These are phyloP conservation scores for Cataglyphis albicans DNA, from an alignment of 2,888 invertebrate species.

Conservation along the genomic window DNA sequence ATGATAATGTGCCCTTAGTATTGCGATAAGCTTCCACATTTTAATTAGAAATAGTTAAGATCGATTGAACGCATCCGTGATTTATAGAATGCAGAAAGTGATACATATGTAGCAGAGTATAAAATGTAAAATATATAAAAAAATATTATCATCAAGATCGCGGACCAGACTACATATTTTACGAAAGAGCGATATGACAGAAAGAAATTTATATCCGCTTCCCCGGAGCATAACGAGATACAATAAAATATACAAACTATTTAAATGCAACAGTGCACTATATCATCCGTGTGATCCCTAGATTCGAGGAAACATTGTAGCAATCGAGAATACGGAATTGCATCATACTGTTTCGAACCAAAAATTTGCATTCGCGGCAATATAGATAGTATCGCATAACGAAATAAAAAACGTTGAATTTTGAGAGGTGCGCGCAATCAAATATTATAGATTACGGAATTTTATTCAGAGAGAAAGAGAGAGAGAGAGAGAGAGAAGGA, in stretches of 20 bases:
- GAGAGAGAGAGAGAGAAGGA: neutral
- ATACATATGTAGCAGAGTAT: constrained; percentile 12
- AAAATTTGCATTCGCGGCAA: constrained; percentile 37
- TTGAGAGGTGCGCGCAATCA: constrained; percentile 22
- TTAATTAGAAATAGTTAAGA: constrained; percentile 75
- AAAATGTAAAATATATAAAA: constrained; percentile 22
- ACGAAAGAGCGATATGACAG: constrained; percentile 28
- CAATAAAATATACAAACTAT: constrained; percentile 47
- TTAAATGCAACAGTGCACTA: constrained; percentile 36
- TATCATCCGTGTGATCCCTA: constrained; percentile 5
- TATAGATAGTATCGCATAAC: constrained; percentile 36
- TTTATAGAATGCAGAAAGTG: constrained; percentile 32
- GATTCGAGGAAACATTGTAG: constrained; percentile 19
- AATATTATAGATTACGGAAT: constrained; percentile 47
- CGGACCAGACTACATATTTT: constrained; percentile 25
- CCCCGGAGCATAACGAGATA: constrained; percentile 23
- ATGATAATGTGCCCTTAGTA: constrained; percentile 48
- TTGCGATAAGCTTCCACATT: constrained; percentile 25
- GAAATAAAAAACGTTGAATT: constrained; percentile 31
- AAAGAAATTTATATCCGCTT: constrained; percentile 29
- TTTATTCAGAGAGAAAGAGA: constrained; percentile 19
- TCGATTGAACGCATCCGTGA: constrained; percentile 57
- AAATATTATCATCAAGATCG: constrained; percentile 47
- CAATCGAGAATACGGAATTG: constrained; percentile 43
- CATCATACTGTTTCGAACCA: constrained; percentile 24